Conservation (phyloP, 2,888 invertebrate species). For the Apocheima hispidaria region DNA sequence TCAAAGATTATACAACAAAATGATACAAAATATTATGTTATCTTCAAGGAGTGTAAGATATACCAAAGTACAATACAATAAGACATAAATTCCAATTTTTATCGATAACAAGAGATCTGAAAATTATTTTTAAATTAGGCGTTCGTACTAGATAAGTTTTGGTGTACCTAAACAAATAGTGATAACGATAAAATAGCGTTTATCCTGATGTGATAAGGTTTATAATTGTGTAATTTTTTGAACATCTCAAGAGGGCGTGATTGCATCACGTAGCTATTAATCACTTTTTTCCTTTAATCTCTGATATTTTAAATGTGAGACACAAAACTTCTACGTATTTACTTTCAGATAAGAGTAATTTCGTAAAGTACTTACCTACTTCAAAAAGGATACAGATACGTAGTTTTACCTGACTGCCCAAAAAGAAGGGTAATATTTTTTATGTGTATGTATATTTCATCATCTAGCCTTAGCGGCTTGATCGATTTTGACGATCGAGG, state of each 20-base stretch:
- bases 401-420: no score
- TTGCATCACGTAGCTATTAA: constrained; percentile 8
- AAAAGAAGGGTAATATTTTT: no score
- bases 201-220: constrained; percentile 31
- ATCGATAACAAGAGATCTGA: constrained; percentile 35
- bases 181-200: constrained; percentile 33
- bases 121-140: constrained; percentile 42
- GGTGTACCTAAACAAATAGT: constrained; percentile 31
- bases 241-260: background rate
- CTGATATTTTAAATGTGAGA: constrained; percentile 6
- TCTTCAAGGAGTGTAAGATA: constrained; percentile 33
- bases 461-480: no score
- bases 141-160: constrained; percentile 39
- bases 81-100: constrained; percentile 53
- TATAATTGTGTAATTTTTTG: constrained; percentile 16
- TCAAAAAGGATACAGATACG: no score
- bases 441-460: no score
- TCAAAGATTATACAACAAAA: background rate
- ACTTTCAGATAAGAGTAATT: background rate
- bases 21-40: constrained; percentile 7
- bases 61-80: constrained; percentile 24
- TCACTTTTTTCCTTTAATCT: constrained; percentile 10
- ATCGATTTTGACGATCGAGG: no score
- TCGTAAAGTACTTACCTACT: no score
- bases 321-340: background rate